Conservation (phyloP, 2,888 invertebrate species). For the Drosophila nr. fundita region DNA sequence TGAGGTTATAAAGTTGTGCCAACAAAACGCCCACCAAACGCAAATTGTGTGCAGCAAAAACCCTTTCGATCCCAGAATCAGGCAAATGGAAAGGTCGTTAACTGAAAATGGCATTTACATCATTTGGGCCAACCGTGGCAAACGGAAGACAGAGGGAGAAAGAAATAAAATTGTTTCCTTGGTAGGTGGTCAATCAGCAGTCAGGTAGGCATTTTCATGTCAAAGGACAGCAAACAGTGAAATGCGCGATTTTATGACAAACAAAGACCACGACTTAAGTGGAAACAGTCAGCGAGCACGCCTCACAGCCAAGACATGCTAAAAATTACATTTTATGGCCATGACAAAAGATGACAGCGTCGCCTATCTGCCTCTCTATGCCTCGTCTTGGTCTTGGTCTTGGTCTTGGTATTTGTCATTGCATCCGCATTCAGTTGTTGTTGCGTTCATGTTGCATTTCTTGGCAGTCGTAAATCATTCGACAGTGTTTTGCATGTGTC, state of each 20-base stretch:
- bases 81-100: conserved; percentile 44
- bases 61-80: conserved; percentile 38
- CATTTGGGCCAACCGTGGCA: conserved; percentile 44
- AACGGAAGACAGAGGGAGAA: conserved; percentile 1
- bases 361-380: conserved; percentile 28
- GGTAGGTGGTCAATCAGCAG: conserved; percentile 18
- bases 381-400: conserved; percentile 1
- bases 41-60: conserved; percentile 11
- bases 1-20: conserved; percentile 31
- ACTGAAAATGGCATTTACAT: conserved; percentile 59
- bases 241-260: conserved; percentile 66
- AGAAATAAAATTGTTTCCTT: conserved; percentile 18
- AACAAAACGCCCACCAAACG: conserved; percentile 54
- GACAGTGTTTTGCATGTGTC: conserved; percentile 69
- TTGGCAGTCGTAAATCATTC: conserved; percentile 68
- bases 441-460: conserved; percentile 31
- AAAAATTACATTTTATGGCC: conserved; percentile 55
- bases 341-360: conserved; percentile 66
- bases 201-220: conserved; percentile 41
- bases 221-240: conserved; percentile 70
- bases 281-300: conserved; percentile 66
- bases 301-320: conserved; percentile 53
- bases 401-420: conserved; percentile 14
- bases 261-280: conserved; percentile 57
- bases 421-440: conserved; percentile 54